These are phyloP conservation scores for Triplophysa tibetana DNA, from an alignment of 2,113 vertebrate genomes.

Conservation along the genomic window DNA sequence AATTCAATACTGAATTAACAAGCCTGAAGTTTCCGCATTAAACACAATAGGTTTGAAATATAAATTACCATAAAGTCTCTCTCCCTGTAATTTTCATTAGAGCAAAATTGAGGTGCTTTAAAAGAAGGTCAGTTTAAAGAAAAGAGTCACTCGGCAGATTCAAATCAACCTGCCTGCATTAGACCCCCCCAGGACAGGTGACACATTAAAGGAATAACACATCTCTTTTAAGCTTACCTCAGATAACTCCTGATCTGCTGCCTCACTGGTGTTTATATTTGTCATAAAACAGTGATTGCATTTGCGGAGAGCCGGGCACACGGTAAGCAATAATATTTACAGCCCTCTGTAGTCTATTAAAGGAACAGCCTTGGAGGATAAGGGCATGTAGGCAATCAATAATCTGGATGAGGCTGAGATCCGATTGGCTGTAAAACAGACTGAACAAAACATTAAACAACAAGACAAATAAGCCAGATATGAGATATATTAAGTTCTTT, in stretches of 20 bases:
- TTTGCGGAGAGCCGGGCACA: conserved; percentile 6
- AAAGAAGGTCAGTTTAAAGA: conserved; percentile 3
- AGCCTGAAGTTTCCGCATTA: background rate
- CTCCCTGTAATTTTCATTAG: conserved; percentile 6
- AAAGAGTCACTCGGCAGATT: background rate
- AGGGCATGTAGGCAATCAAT: conserved; percentile 42
- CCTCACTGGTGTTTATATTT: conserved; percentile 38
- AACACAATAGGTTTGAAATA: background rate
- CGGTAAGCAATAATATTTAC: conserved; percentile 46
- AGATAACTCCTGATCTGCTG: conserved; percentile 22
- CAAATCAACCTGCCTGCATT: background rate
- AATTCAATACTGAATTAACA: background rate
- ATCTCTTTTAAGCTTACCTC: conserved; percentile 27
- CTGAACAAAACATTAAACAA: conserved; percentile 30
- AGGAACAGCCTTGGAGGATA: conserved; percentile 36
- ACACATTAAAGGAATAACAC: conserved; percentile 10
- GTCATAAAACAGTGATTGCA: conserved; percentile 39
- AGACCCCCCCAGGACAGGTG: background rate
- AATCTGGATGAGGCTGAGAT: conserved; percentile 20
- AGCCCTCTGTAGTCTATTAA: conserved; percentile 44
- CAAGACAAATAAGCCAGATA: conserved; percentile 23
- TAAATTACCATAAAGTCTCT: background rate
- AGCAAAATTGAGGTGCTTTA: background rate
- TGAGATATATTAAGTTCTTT: background rate
- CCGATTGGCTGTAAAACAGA: conserved; percentile 28